Evolutionary conservation across 1,140 invertebrate genomes (phyloP).

Genomic region (Dendroctonus valens): DNA sequence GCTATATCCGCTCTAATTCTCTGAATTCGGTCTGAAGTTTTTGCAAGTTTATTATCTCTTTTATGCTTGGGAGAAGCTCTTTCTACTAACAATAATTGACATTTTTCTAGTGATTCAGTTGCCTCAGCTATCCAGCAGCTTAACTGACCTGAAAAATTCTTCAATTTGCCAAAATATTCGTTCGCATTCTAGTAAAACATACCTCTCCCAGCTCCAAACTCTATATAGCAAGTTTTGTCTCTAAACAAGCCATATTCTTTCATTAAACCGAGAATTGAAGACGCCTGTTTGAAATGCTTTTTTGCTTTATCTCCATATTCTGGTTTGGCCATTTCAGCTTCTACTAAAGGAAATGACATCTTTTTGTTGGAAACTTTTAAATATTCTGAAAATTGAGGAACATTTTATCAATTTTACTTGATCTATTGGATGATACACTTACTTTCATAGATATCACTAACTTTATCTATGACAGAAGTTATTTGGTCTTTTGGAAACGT

Average conservation of each 20-base stretch:
- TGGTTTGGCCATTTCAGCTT: conserved; percentile 60
- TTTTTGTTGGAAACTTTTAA: conserved; percentile 52
- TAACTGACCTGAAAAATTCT: conserved; percentile 59
- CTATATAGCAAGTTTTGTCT: conserved; percentile 69
- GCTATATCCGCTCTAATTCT: conserved; percentile 72
- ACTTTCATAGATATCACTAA: conserved; percentile 53
- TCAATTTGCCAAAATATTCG: conserved; percentile 24
- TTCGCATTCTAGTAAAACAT: conserved; percentile 31
- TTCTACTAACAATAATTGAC: conserved; percentile 71
- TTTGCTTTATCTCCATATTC: conserved; percentile 62
- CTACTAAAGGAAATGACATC: conserved; percentile 53
- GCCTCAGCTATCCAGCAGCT: conserved; percentile 71
- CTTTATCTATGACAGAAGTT: conserved; percentile 51
- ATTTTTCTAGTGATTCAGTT: conserved; percentile 52
- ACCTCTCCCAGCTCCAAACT: conserved; percentile 88
- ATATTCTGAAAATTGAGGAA: conserved; percentile 40
- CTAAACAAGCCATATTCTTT: conserved; percentile 57
- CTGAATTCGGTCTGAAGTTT: conserved; percentile 53
- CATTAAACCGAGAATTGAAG: conserved; percentile 65
- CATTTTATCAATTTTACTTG: conserved; percentile 8
- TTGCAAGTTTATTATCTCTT: conserved; percentile 68
- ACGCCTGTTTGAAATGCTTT: conserved; percentile 71
- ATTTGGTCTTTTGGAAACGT: conserved; percentile 52
- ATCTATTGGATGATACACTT: conserved; percentile 11
- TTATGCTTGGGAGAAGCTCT: conserved; percentile 77